Conservation (phyloP, 1,140 invertebrate species). For the Reticulitermes speratus region DNA sequence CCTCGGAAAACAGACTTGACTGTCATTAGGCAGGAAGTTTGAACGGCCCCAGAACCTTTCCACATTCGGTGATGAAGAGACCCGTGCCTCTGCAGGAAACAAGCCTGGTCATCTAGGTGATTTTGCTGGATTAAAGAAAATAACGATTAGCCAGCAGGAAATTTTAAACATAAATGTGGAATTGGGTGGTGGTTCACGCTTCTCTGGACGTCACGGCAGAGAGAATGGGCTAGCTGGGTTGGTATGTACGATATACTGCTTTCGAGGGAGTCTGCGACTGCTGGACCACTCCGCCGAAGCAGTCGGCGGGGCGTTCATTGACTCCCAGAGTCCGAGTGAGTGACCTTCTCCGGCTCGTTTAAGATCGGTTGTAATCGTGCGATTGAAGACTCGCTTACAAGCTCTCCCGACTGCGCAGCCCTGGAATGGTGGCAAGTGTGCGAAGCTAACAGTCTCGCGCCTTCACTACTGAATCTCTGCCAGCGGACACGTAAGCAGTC, state of each 20-base stretch:
- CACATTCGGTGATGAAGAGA: too few relatives aligned
- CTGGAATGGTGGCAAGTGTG: not conserved
- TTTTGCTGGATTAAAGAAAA: too few relatives aligned
- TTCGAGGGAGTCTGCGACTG: not conserved
- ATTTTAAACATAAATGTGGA: too few relatives aligned
- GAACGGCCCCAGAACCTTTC: too few relatives aligned
- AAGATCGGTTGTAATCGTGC: not conserved
- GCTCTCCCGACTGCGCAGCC: not conserved
- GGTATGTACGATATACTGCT: not conserved
- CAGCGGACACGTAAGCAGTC: not conserved
- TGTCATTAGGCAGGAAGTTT: too few relatives aligned
- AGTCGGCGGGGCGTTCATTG: constrained; percentile 8
- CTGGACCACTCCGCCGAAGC: not conserved
- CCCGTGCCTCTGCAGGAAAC: too few relatives aligned
- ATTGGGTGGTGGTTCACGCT: too few relatives aligned
- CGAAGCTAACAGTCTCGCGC: not conserved
- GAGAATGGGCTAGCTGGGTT: not conserved
- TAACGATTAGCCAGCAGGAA: too few relatives aligned
- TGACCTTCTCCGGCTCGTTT: not conserved
- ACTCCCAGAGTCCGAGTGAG: not conserved
- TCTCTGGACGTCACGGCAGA: not conserved
- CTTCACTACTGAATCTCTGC: not conserved
- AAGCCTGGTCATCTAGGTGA: too few relatives aligned
- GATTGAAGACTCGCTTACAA: not conserved
- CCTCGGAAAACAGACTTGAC: too few relatives aligned